These are phyloP conservation scores for Actinia tenebrosa DNA, from an alignment of 64 coral and sea anemone genomes.

Conservation along the genomic window DNA sequence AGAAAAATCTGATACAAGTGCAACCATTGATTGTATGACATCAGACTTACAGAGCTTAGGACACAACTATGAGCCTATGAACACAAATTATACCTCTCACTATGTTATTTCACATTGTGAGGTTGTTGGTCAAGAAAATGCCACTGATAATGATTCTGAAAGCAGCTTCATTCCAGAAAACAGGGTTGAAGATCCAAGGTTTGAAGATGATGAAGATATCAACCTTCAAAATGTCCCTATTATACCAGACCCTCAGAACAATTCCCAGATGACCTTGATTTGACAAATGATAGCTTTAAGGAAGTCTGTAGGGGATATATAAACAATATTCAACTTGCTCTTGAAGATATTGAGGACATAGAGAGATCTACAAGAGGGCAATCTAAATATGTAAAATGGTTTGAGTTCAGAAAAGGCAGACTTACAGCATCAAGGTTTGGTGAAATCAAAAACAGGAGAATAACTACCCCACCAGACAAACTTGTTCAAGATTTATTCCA, in stretches of 20 bases:
- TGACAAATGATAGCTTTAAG: conserved; percentile 14
- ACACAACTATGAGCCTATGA: conserved; percentile 32
- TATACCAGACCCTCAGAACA: conserved; percentile 22
- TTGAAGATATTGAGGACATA: conserved; percentile 18
- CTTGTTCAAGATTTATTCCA: conserved; percentile 49
- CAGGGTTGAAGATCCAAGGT: background rate
- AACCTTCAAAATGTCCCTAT: conserved; percentile 13
- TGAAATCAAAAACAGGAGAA: conserved; percentile 40
- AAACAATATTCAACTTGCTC: conserved; percentile 16
- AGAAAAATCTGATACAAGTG: background rate
- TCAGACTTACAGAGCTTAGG: background rate
- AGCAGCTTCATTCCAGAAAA: conserved; percentile 16
- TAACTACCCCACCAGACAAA: conserved; percentile 43
- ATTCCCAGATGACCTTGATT: conserved; percentile 35
- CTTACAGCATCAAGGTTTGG: conserved; percentile 56
- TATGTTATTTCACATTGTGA: conserved; percentile 21
- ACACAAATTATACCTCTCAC: conserved; percentile 23
- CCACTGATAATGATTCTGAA: background rate
- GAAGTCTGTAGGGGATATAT: conserved; percentile 26
- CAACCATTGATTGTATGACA: background rate
- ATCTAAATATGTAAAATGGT: conserved; percentile 42
- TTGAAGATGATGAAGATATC: background rate
- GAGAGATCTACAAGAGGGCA: conserved; percentile 40
- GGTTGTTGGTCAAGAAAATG: conserved; percentile 33
- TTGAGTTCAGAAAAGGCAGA: conserved; percentile 42